A percentile compares a stretch with the other conserved stretches of the same genome.
These are phyloP conservation scores for Bambusicola thoracicus DNA, from an alignment of 2,113 vertebrate species.

Conservation along the genomic window DNA sequence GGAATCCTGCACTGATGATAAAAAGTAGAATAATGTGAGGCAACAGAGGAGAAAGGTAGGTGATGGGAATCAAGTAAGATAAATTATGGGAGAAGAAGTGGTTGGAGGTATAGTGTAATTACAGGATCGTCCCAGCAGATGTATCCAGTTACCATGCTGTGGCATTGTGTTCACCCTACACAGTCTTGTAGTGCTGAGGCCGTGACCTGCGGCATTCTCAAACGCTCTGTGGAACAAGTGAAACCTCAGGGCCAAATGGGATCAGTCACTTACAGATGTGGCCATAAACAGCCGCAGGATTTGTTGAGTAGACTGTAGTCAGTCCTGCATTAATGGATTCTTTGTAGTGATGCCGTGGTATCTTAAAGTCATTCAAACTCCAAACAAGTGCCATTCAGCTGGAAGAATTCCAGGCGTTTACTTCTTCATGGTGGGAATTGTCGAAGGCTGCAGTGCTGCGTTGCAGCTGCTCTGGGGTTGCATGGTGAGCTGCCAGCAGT, in stretches of 20 bases:
- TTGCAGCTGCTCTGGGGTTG: accelerated
- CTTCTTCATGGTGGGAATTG: not conserved
- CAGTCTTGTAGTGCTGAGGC: accelerated
- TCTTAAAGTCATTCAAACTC: not conserved
- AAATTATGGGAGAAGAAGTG: not conserved
- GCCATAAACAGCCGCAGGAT: not conserved
- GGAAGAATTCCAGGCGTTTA: not conserved
- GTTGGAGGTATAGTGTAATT: not conserved
- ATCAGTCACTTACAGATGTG: not conserved
- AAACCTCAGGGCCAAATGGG: not conserved
- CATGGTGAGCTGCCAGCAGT: not conserved
- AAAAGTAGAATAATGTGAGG: not conserved
- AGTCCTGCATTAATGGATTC: not conserved
- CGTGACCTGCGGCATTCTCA: not conserved
- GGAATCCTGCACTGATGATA: not conserved
- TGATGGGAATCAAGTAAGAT: not conserved
- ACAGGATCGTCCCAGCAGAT: not conserved
- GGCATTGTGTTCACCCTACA: not conserved
- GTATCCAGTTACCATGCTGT: not conserved
- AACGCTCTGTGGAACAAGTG: not conserved
- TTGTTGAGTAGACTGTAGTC: not conserved
- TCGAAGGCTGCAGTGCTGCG: accelerated
- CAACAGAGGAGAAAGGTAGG: not conserved
- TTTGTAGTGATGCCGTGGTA: not conserved
- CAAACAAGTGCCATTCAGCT: not conserved